Evolutionary conservation across 1,140 invertebrate species (phyloP).

Genomic region (Neodiprion lecontei): DNA sequence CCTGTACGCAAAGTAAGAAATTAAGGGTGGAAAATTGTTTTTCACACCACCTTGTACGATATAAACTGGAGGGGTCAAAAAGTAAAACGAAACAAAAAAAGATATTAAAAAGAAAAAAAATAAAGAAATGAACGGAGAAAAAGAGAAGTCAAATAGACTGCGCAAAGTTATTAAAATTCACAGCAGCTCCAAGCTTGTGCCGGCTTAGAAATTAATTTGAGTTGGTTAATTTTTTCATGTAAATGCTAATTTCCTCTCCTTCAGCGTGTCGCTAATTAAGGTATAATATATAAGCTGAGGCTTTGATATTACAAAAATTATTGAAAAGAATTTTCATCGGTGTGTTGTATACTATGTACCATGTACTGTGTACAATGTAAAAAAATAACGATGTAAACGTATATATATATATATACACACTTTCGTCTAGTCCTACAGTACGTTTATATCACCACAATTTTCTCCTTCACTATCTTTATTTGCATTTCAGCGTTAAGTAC

Average conservation of each 20-base stretch:
- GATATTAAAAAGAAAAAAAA: neutral
- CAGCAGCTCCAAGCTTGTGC: neutral
- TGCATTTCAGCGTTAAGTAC: too few relatives aligned
- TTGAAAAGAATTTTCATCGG: conserved; percentile 2
- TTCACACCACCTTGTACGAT: too few relatives aligned
- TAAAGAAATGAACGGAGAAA: neutral
- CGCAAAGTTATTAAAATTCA: neutral
- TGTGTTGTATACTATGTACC: neutral
- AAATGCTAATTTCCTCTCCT: neutral
- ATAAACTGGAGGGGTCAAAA: neutral
- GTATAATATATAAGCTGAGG: neutral
- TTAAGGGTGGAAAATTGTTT: too few relatives aligned
- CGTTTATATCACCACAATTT: too few relatives aligned
- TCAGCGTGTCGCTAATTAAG: neutral
- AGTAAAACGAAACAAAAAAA: neutral
- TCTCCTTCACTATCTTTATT: too few relatives aligned
- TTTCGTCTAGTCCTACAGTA: too few relatives aligned
- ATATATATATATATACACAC: too few relatives aligned
- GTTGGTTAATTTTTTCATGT: conserved; percentile 7
- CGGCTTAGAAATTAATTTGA: conserved; percentile 7
- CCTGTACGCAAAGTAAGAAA: too few relatives aligned
- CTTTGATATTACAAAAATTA: conserved; percentile 6
- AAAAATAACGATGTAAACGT: neutral
- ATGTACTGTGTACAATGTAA: neutral
- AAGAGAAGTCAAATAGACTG: neutral